A percentile compares a stretch with the other conserved stretches of the same genome.
phyloP scores from a whole-genome alignment of 2,888 invertebrate genomes.

The Andricus curvator region DNA sequence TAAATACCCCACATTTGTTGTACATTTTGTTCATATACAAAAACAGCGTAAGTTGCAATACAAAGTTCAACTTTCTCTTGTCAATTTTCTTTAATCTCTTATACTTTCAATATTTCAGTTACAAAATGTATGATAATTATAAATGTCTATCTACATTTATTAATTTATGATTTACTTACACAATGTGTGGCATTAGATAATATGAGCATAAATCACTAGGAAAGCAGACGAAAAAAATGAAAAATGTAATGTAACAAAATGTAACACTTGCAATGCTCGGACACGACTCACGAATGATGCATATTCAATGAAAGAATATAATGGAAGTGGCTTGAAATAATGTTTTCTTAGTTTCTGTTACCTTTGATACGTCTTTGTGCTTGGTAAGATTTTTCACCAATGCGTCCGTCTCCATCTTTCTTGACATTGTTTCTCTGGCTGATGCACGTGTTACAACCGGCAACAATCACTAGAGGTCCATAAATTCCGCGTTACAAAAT shows the following conservation, averaged over 20 bases:
- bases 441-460: constrained; percentile 30
- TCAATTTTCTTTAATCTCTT: too few species aligned
- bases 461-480: not conserved
- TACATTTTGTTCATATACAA: too few species aligned
- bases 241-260: not conserved
- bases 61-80: too few species aligned
- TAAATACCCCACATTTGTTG: too few species aligned
- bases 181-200: too few species aligned
- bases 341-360: not conserved
- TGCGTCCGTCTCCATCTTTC: constrained; percentile 37
- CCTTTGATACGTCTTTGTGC: constrained; percentile 22
- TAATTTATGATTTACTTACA: too few species aligned
- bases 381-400: constrained; percentile 23
- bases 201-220: not conserved
- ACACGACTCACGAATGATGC: not conserved
- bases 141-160: too few species aligned
- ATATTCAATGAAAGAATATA: not conserved
- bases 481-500: not conserved
- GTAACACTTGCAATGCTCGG: not conserved
- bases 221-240: constrained; percentile 1
- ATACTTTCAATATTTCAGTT: too few species aligned
- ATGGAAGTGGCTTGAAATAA: not conserved
- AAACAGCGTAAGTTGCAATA: too few species aligned
- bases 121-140: too few species aligned
- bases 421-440: constrained; percentile 30